Evolutionary conservation across 2,888 invertebrate genomes (phyloP).

Genomic region (Melanostoma scalare): DNA sequence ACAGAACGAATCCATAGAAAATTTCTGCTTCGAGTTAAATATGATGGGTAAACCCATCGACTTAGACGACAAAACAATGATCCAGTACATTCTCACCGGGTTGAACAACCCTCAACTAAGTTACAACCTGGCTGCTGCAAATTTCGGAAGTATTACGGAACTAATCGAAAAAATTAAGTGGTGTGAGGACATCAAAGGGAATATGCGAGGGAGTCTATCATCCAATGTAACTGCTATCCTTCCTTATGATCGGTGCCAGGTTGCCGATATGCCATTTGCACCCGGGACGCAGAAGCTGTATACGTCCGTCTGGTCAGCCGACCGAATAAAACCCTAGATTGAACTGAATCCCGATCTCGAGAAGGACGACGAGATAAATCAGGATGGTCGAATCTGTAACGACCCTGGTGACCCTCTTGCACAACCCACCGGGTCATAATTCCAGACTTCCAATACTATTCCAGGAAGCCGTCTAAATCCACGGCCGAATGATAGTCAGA

Average conservation of each 20-base stretch:
- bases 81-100: constrained; percentile 32
- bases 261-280: constrained; percentile 5
- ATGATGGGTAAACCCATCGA: constrained; percentile 15
- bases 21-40: constrained; percentile 27
- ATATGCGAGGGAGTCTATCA: neutral
- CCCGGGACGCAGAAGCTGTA: neutral
- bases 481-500: too few relatives aligned
- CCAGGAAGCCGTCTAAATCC: too few relatives aligned
- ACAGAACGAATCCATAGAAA: constrained; percentile 24
- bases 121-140: constrained; percentile 17
- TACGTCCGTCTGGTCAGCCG: neutral
- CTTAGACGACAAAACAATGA: constrained; percentile 13
- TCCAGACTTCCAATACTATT: too few relatives aligned
- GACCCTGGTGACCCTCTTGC: too few relatives aligned
- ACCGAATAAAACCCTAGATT: neutral
- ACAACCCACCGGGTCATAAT: too few relatives aligned
- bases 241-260: constrained; percentile 24
- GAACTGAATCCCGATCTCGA: neutral
- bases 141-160: constrained; percentile 16
- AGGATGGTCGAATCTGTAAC: too few relatives aligned
- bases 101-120: constrained; percentile 30
- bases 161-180: constrained; percentile 27
- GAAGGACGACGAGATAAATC: too few relatives aligned
- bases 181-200: constrained; percentile 18
- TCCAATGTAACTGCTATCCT: neutral